Conservation (phyloP, 1,140 invertebrate species). For the Holcopasites calliopsidis region DNA sequence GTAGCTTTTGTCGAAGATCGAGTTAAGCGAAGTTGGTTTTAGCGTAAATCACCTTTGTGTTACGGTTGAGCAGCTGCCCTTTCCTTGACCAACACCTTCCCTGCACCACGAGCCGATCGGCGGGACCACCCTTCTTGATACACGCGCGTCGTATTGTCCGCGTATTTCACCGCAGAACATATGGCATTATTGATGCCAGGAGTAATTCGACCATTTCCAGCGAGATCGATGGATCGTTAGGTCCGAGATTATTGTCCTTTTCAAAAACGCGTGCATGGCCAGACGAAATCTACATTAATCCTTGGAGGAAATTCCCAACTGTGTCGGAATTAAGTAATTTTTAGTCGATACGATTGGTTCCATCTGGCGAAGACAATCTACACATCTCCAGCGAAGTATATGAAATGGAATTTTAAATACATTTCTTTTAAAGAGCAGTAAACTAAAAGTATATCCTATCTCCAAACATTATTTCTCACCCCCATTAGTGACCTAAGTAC, state of each 20-base stretch:
- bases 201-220: background rate
- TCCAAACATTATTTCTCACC: no score
- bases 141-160: slow-evolving; percentile 1
- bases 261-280: no score
- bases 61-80: slow-evolving; percentile 16
- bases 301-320: no score
- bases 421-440: no score
- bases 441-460: no score
- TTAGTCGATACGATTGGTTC: no score
- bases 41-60: slow-evolving; percentile 61
- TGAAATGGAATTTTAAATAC: no score
- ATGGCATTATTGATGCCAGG: background rate
- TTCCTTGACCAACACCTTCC: slow-evolving; percentile 11
- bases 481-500: background rate
- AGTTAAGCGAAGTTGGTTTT: slow-evolving; percentile 50
- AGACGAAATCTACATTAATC: no score
- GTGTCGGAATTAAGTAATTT: no score
- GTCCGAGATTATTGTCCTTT: no score
- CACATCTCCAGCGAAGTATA: no score
- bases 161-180: background rate
- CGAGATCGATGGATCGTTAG: background rate
- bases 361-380: no score
- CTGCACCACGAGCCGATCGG: background rate
- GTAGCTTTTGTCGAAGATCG: slow-evolving; percentile 31
- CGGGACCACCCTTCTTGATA: background rate